phyloP scores from a whole-genome alignment of 2,113 vertebrate species.

The Thunnus thynnus region DNA sequence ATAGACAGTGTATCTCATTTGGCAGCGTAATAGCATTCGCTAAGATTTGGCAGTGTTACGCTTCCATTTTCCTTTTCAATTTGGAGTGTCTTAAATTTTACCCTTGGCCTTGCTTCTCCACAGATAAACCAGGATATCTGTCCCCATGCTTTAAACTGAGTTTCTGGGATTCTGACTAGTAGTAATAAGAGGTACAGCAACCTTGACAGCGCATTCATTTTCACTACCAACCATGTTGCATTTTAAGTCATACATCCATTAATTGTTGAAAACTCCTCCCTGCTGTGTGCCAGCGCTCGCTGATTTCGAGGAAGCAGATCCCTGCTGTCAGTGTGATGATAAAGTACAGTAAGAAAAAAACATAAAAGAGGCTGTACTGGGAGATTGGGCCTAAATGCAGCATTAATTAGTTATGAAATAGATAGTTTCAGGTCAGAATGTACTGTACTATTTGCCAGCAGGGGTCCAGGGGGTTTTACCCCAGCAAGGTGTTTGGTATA shows the following conservation, averaged over 20 bases:
- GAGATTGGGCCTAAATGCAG: slow-evolving; percentile 50
- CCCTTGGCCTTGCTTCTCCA: not conserved
- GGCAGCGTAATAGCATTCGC: not conserved
- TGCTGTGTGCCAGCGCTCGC: not conserved
- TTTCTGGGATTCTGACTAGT: not conserved
- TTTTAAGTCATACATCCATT: slow-evolving; percentile 46
- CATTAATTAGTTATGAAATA: slow-evolving; percentile 59
- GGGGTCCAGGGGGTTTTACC: slow-evolving; percentile 32
- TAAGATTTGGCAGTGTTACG: not conserved
- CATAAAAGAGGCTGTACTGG: slow-evolving; percentile 23
- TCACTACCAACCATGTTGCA: not conserved
- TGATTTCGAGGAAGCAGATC: slow-evolving; percentile 27
- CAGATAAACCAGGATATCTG: not conserved
- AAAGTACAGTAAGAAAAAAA: slow-evolving; percentile 29
- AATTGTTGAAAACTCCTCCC: slow-evolving; percentile 36
- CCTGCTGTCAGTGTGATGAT: slow-evolving; percentile 51
- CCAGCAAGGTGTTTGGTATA: slow-evolving; percentile 5
- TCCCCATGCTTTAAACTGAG: not conserved
- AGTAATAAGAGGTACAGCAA: not conserved
- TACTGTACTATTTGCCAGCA: slow-evolving; percentile 3
- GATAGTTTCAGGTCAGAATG: slow-evolving; percentile 58
- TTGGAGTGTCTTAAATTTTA: not conserved
- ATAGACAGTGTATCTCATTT: not conserved
- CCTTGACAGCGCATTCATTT: not conserved
- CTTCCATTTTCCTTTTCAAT: not conserved